Percentiles rank a stretch among this genome's conserved stretches.
These are phyloP conservation scores for Pogoniulus pusillus DNA, from an alignment of 2,797 vertebrate species.

Conservation along the genomic window DNA sequence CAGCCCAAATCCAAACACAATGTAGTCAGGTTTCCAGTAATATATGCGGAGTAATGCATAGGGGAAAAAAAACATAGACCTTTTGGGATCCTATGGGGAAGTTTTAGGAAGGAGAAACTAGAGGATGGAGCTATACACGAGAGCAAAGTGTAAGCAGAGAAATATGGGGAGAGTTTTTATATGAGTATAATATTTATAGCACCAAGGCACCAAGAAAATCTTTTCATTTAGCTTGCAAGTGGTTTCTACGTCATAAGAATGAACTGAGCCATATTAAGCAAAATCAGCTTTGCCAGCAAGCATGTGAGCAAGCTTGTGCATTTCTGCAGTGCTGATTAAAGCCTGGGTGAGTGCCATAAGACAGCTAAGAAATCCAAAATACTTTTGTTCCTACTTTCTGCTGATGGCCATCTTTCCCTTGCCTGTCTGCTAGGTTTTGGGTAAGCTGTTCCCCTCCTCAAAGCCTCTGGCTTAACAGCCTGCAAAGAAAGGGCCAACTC, in stretches of 20 bases:
- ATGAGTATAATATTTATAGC: not conserved
- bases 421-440: not conserved
- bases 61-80: not conserved
- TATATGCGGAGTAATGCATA: not conserved
- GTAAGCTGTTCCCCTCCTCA: not conserved
- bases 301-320: accelerated
- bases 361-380: not conserved
- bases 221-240: not conserved
- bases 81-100: not conserved
- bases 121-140: not conserved
- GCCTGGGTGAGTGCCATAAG: not conserved
- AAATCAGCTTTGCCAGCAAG: not conserved
- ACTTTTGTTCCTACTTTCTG: not conserved
- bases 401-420: not conserved
- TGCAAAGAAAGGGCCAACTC: not conserved
- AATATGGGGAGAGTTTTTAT: not conserved
- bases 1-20: not conserved
- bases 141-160: not conserved
- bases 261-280: not conserved
- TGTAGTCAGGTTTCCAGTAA: not conserved
- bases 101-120: not conserved
- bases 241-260: not conserved
- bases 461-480: not conserved
- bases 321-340: not conserved
- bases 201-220: not conserved